phyloP scores from a whole-genome alignment of 2,888 invertebrate genomes.

The Lepidocyrtoides sp. region DNA sequence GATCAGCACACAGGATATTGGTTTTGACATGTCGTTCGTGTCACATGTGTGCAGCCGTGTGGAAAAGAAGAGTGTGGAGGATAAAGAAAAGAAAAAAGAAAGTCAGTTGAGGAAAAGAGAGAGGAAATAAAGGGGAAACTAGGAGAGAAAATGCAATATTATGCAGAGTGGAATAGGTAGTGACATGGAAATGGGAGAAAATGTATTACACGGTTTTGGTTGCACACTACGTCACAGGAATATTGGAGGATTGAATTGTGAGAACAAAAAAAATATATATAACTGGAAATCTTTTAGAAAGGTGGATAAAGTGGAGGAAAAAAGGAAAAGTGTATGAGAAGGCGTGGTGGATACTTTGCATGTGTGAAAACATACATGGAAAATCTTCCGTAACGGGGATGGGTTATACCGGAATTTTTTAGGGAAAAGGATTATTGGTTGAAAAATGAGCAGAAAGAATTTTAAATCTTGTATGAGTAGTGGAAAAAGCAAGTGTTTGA shows the following conservation, averaged over 20 bases:
- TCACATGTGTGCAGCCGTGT: slow-evolving; percentile 33
- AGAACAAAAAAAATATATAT: too few species aligned
- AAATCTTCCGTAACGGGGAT: too few species aligned
- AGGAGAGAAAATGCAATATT: neutral
- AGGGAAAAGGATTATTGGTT: too few species aligned
- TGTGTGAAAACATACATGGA: neutral
- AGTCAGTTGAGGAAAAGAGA: neutral
- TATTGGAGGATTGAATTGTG: slow-evolving; percentile 23
- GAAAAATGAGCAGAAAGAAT: neutral
- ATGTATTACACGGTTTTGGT: too few species aligned
- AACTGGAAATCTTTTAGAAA: neutral
- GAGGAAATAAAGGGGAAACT: neutral
- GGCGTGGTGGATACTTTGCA: too few species aligned
- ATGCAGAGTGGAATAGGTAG: neutral
- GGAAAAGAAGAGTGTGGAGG: neutral
- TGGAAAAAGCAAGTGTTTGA: too few species aligned
- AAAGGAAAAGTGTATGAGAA: neutral
- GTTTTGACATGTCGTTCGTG: slow-evolving; percentile 44
- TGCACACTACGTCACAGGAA: too few species aligned
- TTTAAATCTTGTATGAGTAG: too few species aligned
- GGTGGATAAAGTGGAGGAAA: neutral
- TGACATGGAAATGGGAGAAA: neutral
- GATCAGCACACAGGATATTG: slow-evolving; percentile 24
- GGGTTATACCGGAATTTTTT: too few species aligned
- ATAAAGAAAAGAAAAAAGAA: neutral